Evolutionary conservation across 1,140 invertebrate species (phyloP).

Genomic region (Leptinotarsa defecta): DNA sequence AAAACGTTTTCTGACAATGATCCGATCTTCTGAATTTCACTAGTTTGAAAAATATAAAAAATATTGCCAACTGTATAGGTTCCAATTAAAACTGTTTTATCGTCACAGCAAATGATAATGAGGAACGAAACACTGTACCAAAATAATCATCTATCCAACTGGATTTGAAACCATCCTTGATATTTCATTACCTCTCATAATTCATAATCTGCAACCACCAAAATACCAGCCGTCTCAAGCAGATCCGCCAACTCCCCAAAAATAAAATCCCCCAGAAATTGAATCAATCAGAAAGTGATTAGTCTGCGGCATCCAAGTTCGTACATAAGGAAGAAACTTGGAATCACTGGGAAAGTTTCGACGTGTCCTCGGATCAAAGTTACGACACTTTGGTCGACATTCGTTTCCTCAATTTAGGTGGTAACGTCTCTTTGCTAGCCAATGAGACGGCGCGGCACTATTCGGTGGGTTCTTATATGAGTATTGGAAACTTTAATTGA

Average conservation of each 20-base stretch:
- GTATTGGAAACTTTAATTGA: conserved; percentile 12
- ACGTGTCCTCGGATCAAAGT: conserved; percentile 16
- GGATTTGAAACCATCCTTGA: too few species aligned
- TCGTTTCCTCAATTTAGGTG: conserved; percentile 22
- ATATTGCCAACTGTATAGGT: too few species aligned
- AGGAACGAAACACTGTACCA: too few species aligned
- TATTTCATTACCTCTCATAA: too few species aligned
- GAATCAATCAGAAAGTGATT: conserved; percentile 23
- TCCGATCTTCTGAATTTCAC: too few species aligned
- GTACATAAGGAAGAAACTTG: conserved; percentile 16
- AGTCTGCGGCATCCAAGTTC: conserved; percentile 9
- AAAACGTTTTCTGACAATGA: too few species aligned
- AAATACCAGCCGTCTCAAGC: conserved; percentile 8
- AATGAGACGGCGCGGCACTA: neutral
- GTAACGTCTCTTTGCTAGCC: conserved; percentile 15
- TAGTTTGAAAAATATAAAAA: too few species aligned
- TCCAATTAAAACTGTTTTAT: too few species aligned
- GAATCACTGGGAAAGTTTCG: neutral
- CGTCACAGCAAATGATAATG: too few species aligned
- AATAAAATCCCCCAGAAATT: conserved; percentile 39
- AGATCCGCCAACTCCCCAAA: conserved; percentile 35
- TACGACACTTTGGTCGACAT: conserved; percentile 21
- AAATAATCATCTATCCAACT: too few species aligned
- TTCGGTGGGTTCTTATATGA: conserved; percentile 14
- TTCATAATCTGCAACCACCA: too few species aligned